Evolutionary conservation across 2,113 vertebrate species (phyloP).

Genomic region (Anarhynchus alexandrinus): DNA sequence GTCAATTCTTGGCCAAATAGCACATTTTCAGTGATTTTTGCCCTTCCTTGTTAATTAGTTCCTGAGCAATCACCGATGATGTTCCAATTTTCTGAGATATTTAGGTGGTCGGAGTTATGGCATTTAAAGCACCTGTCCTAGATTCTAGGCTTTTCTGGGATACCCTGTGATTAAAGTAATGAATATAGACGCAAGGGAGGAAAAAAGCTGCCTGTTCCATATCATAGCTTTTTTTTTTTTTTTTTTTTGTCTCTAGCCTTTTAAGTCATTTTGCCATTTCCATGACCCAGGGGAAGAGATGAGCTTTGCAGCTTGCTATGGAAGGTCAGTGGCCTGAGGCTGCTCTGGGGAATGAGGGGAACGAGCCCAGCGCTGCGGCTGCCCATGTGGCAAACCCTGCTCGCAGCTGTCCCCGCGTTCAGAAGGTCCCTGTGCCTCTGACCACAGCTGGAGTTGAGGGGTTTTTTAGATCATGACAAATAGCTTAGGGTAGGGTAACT

Average conservation of each 20-base stretch:
- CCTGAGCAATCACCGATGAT: background rate
- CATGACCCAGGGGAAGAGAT: background rate
- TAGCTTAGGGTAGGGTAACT: background rate
- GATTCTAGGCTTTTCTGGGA: background rate
- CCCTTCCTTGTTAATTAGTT: slow-evolving; percentile 5
- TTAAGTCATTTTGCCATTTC: background rate
- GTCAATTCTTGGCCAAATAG: background rate
- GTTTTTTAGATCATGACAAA: background rate
- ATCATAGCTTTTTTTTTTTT: background rate
- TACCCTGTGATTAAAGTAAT: background rate
- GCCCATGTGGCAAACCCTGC: background rate
- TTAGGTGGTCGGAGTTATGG: background rate
- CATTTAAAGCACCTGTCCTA: background rate
- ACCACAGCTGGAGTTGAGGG: background rate
- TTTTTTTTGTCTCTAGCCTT: background rate
- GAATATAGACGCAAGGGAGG: background rate
- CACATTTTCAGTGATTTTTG: background rate
- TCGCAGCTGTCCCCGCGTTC: background rate
- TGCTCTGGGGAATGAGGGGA: background rate
- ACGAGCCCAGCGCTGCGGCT: background rate
- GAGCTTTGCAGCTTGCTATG: background rate
- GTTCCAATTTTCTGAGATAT: background rate
- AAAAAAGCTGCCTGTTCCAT: background rate
- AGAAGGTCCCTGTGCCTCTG: background rate
- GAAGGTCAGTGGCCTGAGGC: background rate